Conservation (phyloP, 2,888 invertebrate species). For the Automeris io region DNA sequence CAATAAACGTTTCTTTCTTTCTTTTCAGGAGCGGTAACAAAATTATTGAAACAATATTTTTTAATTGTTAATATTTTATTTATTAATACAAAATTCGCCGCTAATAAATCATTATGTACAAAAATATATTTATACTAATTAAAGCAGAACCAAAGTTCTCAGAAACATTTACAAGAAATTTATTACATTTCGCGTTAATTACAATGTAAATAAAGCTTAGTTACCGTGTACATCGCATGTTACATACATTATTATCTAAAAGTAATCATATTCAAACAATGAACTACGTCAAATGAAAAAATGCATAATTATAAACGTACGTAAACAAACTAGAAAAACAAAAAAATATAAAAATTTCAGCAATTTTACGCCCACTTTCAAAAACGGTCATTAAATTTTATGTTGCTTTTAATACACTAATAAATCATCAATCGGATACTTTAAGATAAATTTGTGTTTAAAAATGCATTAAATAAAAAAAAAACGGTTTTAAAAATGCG, state of each 20-base stretch:
- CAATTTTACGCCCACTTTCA: too few relatives aligned
- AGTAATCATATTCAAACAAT: neutral
- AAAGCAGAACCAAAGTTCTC: conserved; percentile 68
- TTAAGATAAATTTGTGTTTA: too few relatives aligned
- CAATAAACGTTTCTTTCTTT: too few relatives aligned
- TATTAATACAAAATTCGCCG: conserved; percentile 45
- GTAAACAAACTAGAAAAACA: conserved; percentile 9
- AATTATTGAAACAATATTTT: conserved; percentile 2
- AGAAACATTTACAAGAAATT: conserved; percentile 41
- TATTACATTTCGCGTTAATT: conserved; percentile 24
- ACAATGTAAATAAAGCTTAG: conserved; percentile 40
- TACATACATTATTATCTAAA: conserved; percentile 5
- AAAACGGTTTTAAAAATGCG: too few relatives aligned
- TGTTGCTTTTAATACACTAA: too few relatives aligned
- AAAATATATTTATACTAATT: conserved; percentile 49
- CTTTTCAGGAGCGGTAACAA: too few relatives aligned
- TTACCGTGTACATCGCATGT: conserved; percentile 22
- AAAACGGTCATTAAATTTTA: too few relatives aligned
- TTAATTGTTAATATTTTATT: conserved; percentile 6
- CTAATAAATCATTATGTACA: conserved; percentile 70
- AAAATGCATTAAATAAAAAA: too few relatives aligned
- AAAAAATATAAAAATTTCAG: neutral
- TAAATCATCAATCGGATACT: too few relatives aligned
- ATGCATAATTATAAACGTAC: neutral
- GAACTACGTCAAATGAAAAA: too few relatives aligned